Evolutionary conservation across 1,140 invertebrate species (phyloP).

Genomic region (Meteorus sp.): DNA sequence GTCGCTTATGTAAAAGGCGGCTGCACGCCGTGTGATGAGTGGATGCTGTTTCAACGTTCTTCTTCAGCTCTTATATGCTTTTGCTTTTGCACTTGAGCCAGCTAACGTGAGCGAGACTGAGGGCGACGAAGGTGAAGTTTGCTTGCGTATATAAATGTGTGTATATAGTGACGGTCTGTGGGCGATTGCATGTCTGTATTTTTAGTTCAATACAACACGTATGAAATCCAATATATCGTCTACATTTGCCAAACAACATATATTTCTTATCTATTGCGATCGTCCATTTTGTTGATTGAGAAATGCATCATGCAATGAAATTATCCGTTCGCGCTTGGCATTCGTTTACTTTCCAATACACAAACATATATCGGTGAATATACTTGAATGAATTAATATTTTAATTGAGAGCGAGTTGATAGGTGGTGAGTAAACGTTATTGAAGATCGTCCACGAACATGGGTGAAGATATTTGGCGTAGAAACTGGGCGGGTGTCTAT

Average conservation of each 20-base stretch:
- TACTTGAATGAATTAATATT: too few species aligned
- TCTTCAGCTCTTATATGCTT: constrained; percentile 53
- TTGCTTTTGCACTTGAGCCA: constrained; percentile 41
- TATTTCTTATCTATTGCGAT: neutral
- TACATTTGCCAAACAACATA: too few species aligned
- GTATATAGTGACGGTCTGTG: too few species aligned
- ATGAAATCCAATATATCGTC: too few species aligned
- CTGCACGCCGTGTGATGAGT: constrained; percentile 60
- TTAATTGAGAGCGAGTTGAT: too few species aligned
- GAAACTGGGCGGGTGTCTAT: constrained; percentile 35
- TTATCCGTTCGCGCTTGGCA: too few species aligned
- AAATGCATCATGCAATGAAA: too few species aligned
- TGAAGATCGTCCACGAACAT: neutral
- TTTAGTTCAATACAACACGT: too few species aligned
- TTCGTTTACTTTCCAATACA: too few species aligned
- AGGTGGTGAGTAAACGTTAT: neutral
- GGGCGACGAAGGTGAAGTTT: constrained; percentile 18
- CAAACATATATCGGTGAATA: neutral
- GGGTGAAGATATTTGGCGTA: neutral
- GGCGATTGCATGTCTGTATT: too few species aligned
- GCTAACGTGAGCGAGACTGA: neutral
- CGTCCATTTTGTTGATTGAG: neutral
- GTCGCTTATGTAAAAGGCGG: constrained; percentile 59
- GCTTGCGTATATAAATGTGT: too few species aligned
- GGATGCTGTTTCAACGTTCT: constrained; percentile 55